A percentile compares a stretch with the other conserved stretches of the same genome.
Conservation (phyloP, 2,113 vertebrate species). For the Catharus minimus region DNA sequence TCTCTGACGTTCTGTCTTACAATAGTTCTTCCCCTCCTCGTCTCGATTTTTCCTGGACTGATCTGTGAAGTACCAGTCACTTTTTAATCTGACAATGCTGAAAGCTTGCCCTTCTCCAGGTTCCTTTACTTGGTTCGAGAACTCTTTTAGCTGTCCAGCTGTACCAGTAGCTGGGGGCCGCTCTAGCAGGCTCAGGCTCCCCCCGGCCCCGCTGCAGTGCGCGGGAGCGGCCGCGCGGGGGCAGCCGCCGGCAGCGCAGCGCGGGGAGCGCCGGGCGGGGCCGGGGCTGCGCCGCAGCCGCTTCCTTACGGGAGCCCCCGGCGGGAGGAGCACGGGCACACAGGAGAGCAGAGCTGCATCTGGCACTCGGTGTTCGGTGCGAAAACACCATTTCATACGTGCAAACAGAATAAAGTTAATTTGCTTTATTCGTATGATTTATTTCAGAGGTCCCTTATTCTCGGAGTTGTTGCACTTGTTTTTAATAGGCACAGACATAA, state of each 20-base stretch:
- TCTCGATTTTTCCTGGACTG: neutral
- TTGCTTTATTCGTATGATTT: neutral
- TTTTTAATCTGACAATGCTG: neutral
- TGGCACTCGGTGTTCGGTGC: neutral
- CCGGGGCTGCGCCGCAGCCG: neutral
- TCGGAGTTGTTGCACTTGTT: neutral
- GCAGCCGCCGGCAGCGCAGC: neutral
- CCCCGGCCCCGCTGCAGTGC: neutral
- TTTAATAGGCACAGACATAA: neutral
- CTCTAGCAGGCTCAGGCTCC: fast-evolving
- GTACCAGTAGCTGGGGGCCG: fast-evolving
- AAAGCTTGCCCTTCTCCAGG: neutral
- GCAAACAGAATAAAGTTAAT: neutral
- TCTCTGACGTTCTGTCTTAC: neutral
- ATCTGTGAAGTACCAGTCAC: neutral
- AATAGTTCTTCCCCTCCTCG: neutral
- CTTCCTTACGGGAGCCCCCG: neutral
- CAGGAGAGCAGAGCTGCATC: neutral
- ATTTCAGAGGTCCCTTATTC: neutral
- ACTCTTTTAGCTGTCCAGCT: neutral
- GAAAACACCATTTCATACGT: neutral
- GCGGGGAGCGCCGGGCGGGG: neutral
- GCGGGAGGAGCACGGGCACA: too few species aligned
- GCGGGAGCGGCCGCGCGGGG: neutral
- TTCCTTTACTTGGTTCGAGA: neutral